Percentiles rank a stretch among this genome's conserved stretches.
Evolutionary conservation across 2,888 invertebrate genomes (phyloP).

Genomic region (Poecilobothrus nobilitatus): DNA sequence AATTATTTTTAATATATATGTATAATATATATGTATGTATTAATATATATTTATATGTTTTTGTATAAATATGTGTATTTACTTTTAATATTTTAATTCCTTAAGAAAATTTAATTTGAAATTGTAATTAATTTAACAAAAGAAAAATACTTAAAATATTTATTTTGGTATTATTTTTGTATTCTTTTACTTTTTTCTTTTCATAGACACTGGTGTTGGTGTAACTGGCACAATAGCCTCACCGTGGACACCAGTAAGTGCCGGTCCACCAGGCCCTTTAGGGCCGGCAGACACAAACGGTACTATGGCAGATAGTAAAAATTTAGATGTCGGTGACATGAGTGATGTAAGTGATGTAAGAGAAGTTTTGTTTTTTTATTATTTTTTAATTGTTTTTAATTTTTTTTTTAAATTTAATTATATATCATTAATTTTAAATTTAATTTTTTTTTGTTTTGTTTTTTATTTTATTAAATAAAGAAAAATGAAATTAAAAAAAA

Average conservation of each 20-base stretch:
- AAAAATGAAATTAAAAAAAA: no score
- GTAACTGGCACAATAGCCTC: conserved; percentile 92
- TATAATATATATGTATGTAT: neutral
- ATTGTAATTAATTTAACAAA: neutral
- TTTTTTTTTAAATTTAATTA: conserved; percentile 14
- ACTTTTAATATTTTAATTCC: neutral
- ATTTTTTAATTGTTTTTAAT: conserved; percentile 10
- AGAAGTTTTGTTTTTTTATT: conserved; percentile 11
- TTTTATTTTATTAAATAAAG: no score
- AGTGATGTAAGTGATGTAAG: conserved; percentile 60
- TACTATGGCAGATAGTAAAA: conserved; percentile 84
- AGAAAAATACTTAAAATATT: no score
- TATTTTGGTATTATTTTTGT: no score
- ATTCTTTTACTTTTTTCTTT: conserved; percentile 16
- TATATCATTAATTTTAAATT: neutral
- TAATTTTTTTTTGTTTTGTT: no score
- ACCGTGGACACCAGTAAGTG: conserved; percentile 87
- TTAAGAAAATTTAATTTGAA: neutral
- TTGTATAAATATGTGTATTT: no score
- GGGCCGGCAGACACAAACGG: conserved; percentile 81
- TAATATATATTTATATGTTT: neutral
- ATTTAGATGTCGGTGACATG: conserved; percentile 86
- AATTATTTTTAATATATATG: neutral
- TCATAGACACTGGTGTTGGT: conserved; percentile 56
- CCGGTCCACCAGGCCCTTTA: conserved; percentile 54